Percentiles rank a stretch among this genome's conserved stretches.
phyloP scores from a whole-genome alignment of 2,113 vertebrate species.

The Campylorhamphus procurvoides region DNA sequence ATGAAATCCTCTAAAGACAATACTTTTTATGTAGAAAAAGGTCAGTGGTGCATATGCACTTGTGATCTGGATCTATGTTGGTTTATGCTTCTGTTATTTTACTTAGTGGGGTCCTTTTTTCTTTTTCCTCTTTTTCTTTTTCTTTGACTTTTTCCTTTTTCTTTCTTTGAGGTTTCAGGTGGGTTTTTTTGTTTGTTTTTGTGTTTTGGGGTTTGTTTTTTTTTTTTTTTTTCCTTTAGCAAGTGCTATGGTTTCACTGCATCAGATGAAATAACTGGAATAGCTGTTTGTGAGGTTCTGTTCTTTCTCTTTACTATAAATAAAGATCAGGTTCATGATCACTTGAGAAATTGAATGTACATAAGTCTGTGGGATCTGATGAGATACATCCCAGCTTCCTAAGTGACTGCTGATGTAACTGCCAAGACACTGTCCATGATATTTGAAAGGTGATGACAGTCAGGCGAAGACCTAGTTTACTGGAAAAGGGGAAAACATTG shows the following conservation, averaged over 20 bases:
- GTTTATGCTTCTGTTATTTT: neutral
- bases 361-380: neutral
- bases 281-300: neutral
- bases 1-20: neutral
- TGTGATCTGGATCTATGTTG: neutral
- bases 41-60: neutral
- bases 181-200: too few relatives aligned
- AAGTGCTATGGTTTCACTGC: neutral
- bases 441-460: neutral
- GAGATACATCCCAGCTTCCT: neutral
- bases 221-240: neutral
- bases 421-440: neutral
- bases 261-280: neutral
- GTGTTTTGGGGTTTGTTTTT: neutral
- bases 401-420: neutral
- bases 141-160: neutral
- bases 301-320: neutral
- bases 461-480: neutral
- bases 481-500: neutral
- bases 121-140: too few relatives aligned
- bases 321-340: neutral
- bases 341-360: neutral
- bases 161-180: too few relatives aligned
- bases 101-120: too few relatives aligned
- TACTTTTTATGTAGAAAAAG: neutral